phyloP scores from a whole-genome alignment of 2,113 vertebrate species.

The Percina caprodes region DNA sequence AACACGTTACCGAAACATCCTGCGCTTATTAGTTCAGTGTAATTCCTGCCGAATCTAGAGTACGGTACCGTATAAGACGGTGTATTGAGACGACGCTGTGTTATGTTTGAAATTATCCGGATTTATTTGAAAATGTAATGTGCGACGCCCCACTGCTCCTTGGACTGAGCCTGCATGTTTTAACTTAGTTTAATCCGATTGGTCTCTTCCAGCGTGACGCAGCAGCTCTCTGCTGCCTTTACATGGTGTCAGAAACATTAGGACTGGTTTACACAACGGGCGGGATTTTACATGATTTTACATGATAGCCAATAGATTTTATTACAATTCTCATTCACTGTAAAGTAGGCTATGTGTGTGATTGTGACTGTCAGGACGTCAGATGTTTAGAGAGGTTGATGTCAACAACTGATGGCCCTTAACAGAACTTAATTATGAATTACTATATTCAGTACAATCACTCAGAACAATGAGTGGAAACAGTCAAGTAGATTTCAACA shows the following conservation, averaged over 20 bases:
- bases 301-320: not conserved
- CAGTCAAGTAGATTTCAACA: not conserved
- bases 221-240: constrained; percentile 46
- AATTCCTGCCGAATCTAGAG: fast-evolving
- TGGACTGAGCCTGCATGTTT: constrained; percentile 49
- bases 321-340: not conserved
- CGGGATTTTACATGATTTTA: not conserved
- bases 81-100: fast-evolving
- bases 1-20: not conserved
- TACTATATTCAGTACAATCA: not conserved
- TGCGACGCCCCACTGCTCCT: not conserved
- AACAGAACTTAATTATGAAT: not conserved
- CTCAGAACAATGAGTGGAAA: not conserved
- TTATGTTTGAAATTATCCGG: fast-evolving
- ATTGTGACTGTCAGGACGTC: not conserved
- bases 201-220: constrained; percentile 80
- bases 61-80: fast-evolving
- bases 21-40: fast-evolving
- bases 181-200: constrained; percentile 82
- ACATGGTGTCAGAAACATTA: constrained; percentile 38
- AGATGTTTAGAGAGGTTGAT: not conserved
- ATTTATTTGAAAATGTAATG: fast-evolving
- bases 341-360: not conserved
- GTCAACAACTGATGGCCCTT: not conserved
- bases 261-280: constrained; percentile 8